phyloP scores from a whole-genome alignment of 2,797 vertebrate genomes.

The Champsocephalus gunnari region DNA sequence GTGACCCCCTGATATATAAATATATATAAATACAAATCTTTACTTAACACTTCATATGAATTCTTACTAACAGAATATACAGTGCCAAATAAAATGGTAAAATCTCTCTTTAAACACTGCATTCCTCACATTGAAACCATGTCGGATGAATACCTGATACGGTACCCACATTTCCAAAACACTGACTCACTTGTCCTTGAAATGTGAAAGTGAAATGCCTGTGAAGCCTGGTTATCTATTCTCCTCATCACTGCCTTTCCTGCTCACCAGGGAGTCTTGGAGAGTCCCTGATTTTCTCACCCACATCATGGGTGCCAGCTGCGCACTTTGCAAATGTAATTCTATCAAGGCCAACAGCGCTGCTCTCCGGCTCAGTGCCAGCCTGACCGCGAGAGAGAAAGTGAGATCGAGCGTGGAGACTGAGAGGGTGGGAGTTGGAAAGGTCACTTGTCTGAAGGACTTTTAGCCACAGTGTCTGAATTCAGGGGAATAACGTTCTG shows the following conservation, averaged over 20 bases:
- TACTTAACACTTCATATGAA: background rate
- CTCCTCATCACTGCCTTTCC: constrained; percentile 23
- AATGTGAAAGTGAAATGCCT: constrained; percentile 65
- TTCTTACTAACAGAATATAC: background rate
- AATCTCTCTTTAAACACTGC: background rate
- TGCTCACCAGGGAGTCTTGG: constrained; percentile 39
- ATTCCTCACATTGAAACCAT: background rate
- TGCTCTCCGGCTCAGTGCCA: constrained; percentile 43
- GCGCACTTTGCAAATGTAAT: constrained; percentile 52
- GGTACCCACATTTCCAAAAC: constrained; percentile 12
- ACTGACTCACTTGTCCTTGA: constrained; percentile 21
- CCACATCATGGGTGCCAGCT: constrained; percentile 63
- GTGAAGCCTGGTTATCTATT: constrained; percentile 12
- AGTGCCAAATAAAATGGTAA: background rate
- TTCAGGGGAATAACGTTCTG: constrained; percentile 59
- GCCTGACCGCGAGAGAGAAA: constrained; percentile 37
- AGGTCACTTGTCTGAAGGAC: constrained; percentile 63
- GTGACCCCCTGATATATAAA: background rate
- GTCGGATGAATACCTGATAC: constrained; percentile 10
- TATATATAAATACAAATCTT: background rate
- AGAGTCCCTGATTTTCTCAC: constrained; percentile 70
- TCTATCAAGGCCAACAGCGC: constrained; percentile 45
- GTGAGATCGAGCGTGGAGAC: constrained; percentile 12
- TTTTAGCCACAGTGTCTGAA: constrained; percentile 45
- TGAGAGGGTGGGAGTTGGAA: background rate